phyloP scores from a whole-genome alignment of 2,113 vertebrate species.

The Opisthocomus hoazin region DNA sequence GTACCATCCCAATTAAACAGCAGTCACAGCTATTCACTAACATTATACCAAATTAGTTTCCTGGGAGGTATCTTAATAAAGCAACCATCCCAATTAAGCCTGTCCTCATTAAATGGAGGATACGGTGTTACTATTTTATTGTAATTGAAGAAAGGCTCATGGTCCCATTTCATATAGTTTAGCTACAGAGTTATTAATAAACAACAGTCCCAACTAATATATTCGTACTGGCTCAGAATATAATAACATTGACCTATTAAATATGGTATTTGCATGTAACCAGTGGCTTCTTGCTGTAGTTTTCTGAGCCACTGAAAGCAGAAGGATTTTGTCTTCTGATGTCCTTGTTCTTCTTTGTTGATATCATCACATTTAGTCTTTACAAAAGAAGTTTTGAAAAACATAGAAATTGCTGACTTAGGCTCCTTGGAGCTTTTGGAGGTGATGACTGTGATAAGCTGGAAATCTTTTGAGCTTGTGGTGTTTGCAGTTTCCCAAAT shows the following conservation, averaged over 20 bases:
- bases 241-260: conserved; percentile 57
- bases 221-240: conserved; percentile 63
- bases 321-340: conserved; percentile 58
- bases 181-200: conserved; percentile 28
- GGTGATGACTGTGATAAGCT: conserved; percentile 49
- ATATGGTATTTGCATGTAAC: conserved; percentile 36
- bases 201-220: conserved; percentile 32
- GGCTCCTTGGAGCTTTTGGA: conserved; percentile 51
- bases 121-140: conserved; percentile 68
- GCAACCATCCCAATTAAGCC: conserved; percentile 69
- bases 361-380: conserved; percentile 28
- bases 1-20: conserved; percentile 66
- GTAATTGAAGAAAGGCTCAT: conserved; percentile 33
- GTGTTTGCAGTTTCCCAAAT: conserved; percentile 54
- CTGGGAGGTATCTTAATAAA: conserved; percentile 73
- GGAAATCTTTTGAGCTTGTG: conserved; percentile 41
- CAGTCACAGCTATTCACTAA: conserved; percentile 69
- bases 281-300: conserved; percentile 2
- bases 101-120: conserved; percentile 68
- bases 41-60: conserved; percentile 69
- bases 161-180: conserved; percentile 37
- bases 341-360: conserved; percentile 52
- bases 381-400: neutral
- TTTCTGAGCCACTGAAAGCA: neutral
- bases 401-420: conserved; percentile 44